These are phyloP conservation scores for Aleiodes alternator DNA, from an alignment of 2,888 invertebrate species.

Conservation along the genomic window DNA sequence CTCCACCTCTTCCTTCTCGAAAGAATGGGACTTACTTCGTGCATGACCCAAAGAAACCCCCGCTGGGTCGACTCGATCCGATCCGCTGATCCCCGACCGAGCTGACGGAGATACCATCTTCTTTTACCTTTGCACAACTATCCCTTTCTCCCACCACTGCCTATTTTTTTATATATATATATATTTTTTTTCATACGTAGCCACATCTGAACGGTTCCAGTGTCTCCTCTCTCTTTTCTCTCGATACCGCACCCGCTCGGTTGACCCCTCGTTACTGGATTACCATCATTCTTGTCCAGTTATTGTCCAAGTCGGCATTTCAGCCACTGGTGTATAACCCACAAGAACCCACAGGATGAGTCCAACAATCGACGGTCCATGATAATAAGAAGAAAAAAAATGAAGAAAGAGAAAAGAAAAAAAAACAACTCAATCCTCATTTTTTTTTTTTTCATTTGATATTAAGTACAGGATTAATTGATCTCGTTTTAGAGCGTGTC, in stretches of 20 bases:
- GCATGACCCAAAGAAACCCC: conserved; percentile 75
- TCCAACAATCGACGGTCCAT: too few relatives aligned
- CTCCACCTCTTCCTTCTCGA: conserved; percentile 33
- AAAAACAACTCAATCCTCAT: not conserved
- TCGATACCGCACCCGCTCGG: conserved; percentile 37
- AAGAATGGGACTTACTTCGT: conserved; percentile 72
- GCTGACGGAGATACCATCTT: conserved; percentile 73
- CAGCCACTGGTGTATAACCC: conserved; percentile 31
- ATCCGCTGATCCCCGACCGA: conserved; percentile 74
- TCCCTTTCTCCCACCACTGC: conserved; percentile 57
- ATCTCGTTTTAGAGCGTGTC: conserved; percentile 46
- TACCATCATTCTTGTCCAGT: conserved; percentile 54
- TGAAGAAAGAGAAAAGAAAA: not conserved
- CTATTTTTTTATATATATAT: not conserved
- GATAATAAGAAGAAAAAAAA: too few relatives aligned
- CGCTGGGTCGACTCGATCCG: conserved; percentile 73
- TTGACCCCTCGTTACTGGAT: conserved; percentile 54
- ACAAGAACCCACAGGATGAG: not conserved
- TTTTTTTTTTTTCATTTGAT: conserved; percentile 14
- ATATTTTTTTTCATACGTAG: conserved; percentile 16
- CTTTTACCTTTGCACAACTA: conserved; percentile 62
- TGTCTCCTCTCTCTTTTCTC: conserved; percentile 49
- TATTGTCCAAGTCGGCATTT: conserved; percentile 47
- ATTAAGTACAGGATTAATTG: conserved; percentile 46
- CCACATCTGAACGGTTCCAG: conserved; percentile 43